Conservation (phyloP, 2,888 invertebrate species). For the Eurois occulta region DNA sequence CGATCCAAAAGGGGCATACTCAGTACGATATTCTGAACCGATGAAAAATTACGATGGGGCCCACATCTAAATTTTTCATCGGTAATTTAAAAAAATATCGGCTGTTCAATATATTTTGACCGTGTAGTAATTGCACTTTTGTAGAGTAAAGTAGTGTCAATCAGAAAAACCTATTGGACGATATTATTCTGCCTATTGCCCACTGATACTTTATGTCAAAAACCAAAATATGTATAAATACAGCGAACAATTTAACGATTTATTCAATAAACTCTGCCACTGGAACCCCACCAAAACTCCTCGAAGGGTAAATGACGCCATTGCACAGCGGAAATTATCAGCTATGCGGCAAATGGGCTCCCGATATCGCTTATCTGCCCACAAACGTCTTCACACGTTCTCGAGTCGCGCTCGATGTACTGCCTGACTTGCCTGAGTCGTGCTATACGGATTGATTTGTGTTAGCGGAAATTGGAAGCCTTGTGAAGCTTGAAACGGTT, state of each 20-base stretch:
- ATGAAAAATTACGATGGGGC: too few relatives aligned
- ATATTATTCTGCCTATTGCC: not conserved
- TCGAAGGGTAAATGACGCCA: constrained; percentile 82
- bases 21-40: too few relatives aligned
- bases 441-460: constrained; percentile 57
- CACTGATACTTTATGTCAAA: not conserved
- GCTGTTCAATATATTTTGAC: too few relatives aligned
- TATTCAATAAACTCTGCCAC: not conserved
- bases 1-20: too few relatives aligned
- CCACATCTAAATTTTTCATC: too few relatives aligned
- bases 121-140: too few relatives aligned
- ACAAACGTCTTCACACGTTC: constrained; percentile 72
- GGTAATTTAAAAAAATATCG: too few relatives aligned
- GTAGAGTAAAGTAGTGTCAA: too few relatives aligned
- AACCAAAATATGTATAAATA: not conserved
- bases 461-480: constrained; percentile 55
- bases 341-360: constrained; percentile 82
- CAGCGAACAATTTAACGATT: not conserved
- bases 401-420: constrained; percentile 46
- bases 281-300: constrained; percentile 72
- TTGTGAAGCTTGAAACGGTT: constrained; percentile 33
- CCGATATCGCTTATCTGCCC: constrained; percentile 83
- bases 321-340: constrained; percentile 85
- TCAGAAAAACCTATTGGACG: not conserved
- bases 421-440: constrained; percentile 11